Base-by-base conservation (phyloP, 2,888 invertebrate genomes). In the Chalcis sispes region DNA sequence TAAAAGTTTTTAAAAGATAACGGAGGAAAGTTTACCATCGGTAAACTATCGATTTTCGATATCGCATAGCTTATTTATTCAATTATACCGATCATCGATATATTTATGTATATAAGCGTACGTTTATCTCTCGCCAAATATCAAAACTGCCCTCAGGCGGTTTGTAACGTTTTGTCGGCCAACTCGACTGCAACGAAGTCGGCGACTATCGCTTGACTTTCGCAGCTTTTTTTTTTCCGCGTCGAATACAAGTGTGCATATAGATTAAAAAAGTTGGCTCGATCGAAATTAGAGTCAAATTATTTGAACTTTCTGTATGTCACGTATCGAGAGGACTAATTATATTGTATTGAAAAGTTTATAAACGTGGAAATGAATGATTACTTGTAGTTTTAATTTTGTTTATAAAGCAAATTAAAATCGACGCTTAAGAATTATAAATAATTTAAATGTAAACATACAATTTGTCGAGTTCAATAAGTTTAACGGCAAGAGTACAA, bases 1-100 rank as follows among this genome's bases (percentile, higher is more conserved):
- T 59, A 66, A 72, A 72, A 66, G 64, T 50, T 61, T 59, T 72
- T 59, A 66, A 72, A 72, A 66, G 64, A 58, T 61, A 70, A 70
- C 40, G 25, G 32, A 58, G 32, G 10, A 40, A 15, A 71, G 48
- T 58, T 48, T n/a, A n/a, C 20, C 8, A 7, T 7, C 8, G 10
- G n/a, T 64, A 27, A 72, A 66, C 40, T 73, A 73, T 66, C 52
- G 66, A 65, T 52, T 54, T 56, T 42, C 62, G 62, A 65, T 64
- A 25, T 29, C 25, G 64, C 56, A 8, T 32, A 27, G 15, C 42
- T 72, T 72, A 56, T 65, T 64, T 72, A 72, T 65, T 48, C 56
- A 72, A 65, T 72, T 65, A 64, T 18, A 20, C 15, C 5, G 42
- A 23, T 20, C 58, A 27, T 29, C 27, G 18, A 20, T 20, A 20